phyloP scores from a whole-genome alignment of 92 coral and sea anemone species.

The Epizoanthus fatuus region DNA sequence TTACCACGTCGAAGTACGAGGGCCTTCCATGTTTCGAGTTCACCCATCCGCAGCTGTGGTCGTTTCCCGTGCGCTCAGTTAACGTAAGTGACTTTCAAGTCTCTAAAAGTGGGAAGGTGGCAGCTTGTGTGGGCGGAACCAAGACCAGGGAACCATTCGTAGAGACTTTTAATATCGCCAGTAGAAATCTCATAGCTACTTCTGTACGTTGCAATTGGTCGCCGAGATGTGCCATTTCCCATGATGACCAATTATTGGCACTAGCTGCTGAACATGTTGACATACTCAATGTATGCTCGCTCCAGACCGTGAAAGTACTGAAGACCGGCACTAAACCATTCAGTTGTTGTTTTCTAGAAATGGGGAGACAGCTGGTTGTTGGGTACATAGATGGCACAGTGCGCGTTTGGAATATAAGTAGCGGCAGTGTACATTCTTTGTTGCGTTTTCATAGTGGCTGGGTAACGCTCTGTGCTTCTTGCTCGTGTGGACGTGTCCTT shows the following conservation, averaged over 20 bases:
- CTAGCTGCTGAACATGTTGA: not conserved
- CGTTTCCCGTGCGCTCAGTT: not conserved
- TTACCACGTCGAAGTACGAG: not conserved
- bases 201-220: not conserved
- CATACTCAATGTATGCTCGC: not conserved
- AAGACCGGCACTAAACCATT: not conserved
- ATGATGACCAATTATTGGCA: not conserved
- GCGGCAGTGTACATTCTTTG: not conserved
- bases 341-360: not conserved
- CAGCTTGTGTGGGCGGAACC: constrained; percentile 1
- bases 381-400: not conserved
- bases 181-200: not conserved
- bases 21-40: not conserved
- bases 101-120: not conserved
- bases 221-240: not conserved
- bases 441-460: not conserved
- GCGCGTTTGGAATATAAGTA: not conserved
- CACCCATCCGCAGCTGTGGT: not conserved
- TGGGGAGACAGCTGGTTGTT: not conserved
- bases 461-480: not conserved
- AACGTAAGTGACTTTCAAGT: not conserved
- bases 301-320: not conserved
- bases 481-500: not conserved
- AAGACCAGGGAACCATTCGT: not conserved
- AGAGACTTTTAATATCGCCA: not conserved